Evolutionary conservation across 2,797 vertebrate species (phyloP).

Genomic region (Anisognathus igniventris): DNA sequence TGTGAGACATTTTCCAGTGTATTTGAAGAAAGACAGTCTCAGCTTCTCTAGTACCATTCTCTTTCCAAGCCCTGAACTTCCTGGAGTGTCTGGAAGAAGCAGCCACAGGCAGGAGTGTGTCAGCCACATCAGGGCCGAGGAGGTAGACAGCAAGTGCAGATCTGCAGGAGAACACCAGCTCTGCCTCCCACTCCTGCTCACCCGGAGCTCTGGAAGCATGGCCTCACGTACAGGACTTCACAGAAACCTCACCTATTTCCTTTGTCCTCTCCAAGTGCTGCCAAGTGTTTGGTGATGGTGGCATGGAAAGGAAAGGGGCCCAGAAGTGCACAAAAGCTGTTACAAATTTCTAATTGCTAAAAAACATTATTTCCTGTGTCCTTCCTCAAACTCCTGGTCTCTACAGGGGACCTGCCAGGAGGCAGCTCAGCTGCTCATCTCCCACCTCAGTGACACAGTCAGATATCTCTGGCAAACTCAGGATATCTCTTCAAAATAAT

Average conservation of each 20-base stretch:
- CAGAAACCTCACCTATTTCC: neutral
- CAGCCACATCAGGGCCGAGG: neutral
- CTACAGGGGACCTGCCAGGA: fast-evolving
- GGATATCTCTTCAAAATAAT: neutral
- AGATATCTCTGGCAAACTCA: neutral
- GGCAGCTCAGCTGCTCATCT: neutral
- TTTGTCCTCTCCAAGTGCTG: neutral
- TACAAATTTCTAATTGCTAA: neutral
- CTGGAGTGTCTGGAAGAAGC: neutral
- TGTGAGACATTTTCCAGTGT: neutral
- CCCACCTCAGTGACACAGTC: neutral
- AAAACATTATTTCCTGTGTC: neutral
- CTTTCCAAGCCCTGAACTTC: neutral
- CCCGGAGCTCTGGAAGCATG: neutral
- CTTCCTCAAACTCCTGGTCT: neutral
- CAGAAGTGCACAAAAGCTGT: neutral
- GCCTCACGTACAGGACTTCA: fast-evolving
- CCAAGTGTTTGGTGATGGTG: neutral
- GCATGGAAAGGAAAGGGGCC: neutral
- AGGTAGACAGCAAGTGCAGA: neutral
- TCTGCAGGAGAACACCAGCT: neutral
- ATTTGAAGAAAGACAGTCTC: neutral
- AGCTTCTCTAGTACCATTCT: neutral
- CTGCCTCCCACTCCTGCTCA: neutral
- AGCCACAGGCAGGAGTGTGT: neutral